These are phyloP conservation scores for Parnassius glacialis DNA, from an alignment of 2,888 invertebrate genomes.

Conservation along the genomic window DNA sequence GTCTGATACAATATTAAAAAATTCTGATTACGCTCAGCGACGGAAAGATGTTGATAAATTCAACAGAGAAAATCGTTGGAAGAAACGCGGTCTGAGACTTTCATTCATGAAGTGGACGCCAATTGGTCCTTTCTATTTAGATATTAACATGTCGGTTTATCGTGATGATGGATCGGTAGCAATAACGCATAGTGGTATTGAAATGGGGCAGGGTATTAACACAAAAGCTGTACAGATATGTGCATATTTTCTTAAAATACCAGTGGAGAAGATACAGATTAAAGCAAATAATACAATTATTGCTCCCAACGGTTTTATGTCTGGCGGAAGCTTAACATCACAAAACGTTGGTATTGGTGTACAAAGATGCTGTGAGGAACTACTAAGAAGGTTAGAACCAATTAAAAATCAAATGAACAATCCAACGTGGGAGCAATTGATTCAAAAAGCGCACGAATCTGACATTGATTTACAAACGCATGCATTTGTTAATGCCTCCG, in stretches of 20 bases:
- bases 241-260: conserved; percentile 83
- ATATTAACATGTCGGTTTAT: conserved; percentile 81
- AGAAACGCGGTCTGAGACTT: conserved; percentile 83
- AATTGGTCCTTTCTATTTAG: conserved; percentile 41
- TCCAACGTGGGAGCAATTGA: conserved; percentile 71
- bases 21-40: conserved; percentile 74
- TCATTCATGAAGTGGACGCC: conserved; percentile 83
- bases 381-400: conserved; percentile 65
- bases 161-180: conserved; percentile 83
- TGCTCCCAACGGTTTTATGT: conserved; percentile 82
- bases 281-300: conserved; percentile 82
- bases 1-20: conserved; percentile 63
- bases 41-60: conserved; percentile 70
- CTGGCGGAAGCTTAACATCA: conserved; percentile 85
- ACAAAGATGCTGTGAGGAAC: conserved; percentile 65
- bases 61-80: conserved; percentile 86
- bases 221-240: conserved; percentile 85
- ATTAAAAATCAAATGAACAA: conserved; percentile 53
- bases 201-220: conserved; percentile 88
- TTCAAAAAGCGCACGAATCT: conserved; percentile 56
- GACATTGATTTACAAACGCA: conserved; percentile 46
- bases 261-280: conserved; percentile 82
- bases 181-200: conserved; percentile 83
- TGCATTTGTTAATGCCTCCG: conserved; percentile 34
- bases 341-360: conserved; percentile 82